Evolutionary conservation across 2,797 vertebrate species (phyloP), one percentile per base, ranked within the genome.

Genomic region (Chanos chanos): DNA sequence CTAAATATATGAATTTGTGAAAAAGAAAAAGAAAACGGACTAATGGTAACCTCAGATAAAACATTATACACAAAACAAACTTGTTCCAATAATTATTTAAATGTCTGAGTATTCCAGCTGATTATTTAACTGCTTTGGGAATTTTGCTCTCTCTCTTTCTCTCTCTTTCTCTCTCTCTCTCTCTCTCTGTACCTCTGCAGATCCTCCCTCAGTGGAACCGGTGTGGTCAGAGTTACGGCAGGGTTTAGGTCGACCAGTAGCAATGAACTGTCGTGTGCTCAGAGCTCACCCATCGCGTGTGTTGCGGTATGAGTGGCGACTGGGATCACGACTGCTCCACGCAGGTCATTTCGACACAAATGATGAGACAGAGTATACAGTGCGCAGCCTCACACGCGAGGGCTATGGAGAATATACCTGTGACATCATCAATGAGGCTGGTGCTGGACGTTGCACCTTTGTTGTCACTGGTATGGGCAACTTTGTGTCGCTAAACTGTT

Each of bases 391-490:
- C 48, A 91, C 90, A 50, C 90, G 92, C 0, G 95, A 98, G 44
- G 92, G 89, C 66, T 97, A 94, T 15, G 96, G 96, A 13, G 76
- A 94, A 76, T 99, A 99, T 85, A 97, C 93, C 64, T 99, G 96
- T 64, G 96, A 95, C 41, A 89, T 99, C 81, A 94, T 94, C 74
- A 99, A 99, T 3, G 96, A 99, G 76, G 97, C 95, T 0, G 97
- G 97, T 0, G 89, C 92, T 0, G 96, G 96, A 1, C 87, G 93
- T 67, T 99, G 97, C 89, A 94, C 93, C 74, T 99, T 98, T 81
- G 91, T 94, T 1, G 91, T 99, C 15, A 98, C 94, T 83, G 96
- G 96, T 98, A 83, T 78, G 53, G 19, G 4, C 9, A 4, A 19
- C 44, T 19, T 43, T 21, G 13, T 22, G 28, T 7, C 18, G 55